These are phyloP conservation scores for Leptinotarsa rubiginosa DNA, from an alignment of 2,888 invertebrate species.

Conservation along the genomic window DNA sequence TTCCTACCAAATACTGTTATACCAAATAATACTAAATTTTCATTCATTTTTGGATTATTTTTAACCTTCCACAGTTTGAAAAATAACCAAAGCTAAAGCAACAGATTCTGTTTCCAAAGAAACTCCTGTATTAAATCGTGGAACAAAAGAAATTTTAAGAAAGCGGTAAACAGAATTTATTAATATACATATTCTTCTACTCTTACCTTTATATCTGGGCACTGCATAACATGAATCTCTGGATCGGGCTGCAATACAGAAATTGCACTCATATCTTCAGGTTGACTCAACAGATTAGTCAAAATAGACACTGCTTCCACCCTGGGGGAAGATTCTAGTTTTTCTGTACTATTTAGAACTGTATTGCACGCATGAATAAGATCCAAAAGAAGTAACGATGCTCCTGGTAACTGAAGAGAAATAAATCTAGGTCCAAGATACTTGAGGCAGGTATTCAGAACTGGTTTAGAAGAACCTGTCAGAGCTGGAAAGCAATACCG, in stretches of 20 bases:
- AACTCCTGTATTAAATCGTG: no score
- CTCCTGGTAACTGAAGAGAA: slow-evolving; percentile 88
- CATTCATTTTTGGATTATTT: no score
- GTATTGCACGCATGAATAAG: slow-evolving; percentile 91
- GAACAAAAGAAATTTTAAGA: no score
- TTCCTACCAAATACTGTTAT: no score
- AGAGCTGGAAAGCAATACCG: slow-evolving; percentile 65
- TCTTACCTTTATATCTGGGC: slow-evolving; percentile 81
- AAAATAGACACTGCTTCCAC: slow-evolving; percentile 92
- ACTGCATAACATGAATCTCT: slow-evolving; percentile 70
- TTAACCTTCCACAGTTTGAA: no score
- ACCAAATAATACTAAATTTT: no score
- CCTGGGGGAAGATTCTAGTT: slow-evolving; percentile 77
- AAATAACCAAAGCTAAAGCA: no score
- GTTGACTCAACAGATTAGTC: slow-evolving; percentile 86
- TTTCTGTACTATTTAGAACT: slow-evolving; percentile 84
- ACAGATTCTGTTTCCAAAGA: no score
- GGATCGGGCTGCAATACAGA: slow-evolving; percentile 72
- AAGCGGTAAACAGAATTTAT: no score
- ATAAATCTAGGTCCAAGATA: slow-evolving; percentile 87
- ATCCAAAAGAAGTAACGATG: slow-evolving; percentile 87
- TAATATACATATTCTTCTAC: slow-evolving; percentile 8
- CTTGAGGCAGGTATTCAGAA: slow-evolving; percentile 82
- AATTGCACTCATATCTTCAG: slow-evolving; percentile 73
- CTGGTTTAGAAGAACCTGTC: slow-evolving; percentile 78